Base-by-base conservation (phyloP, 2,888 invertebrate genomes). In the Lagria hirta region DNA sequence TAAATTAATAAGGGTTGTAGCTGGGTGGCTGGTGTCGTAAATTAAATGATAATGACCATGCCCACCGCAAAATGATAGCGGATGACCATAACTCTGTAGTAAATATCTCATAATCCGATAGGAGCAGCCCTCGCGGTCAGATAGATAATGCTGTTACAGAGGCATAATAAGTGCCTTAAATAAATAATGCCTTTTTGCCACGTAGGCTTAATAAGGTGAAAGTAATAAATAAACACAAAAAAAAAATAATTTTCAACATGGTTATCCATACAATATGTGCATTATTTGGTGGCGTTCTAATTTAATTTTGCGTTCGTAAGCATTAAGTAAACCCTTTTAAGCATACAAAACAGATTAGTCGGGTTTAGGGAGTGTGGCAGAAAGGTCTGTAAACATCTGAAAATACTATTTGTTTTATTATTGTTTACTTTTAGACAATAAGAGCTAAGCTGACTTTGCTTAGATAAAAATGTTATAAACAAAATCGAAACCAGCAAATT, bases 81-180 rank as follows among this genome's bases (percentile, higher is more conserved):
- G 61, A 60, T 57, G 62, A 61, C 60, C 62, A 60, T 64, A 61
- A 64, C 54, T 64, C 60, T 57, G 49, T 51, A 49, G 52, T 62
- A 60, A 64, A 64, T 62, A 60, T 62, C 58, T 57, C 55, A 51
- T 55, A 55, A 58, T 55, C 56, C 53, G 43, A 33, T 27, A 18
- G 27, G 15, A 15, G 28, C 49, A 38, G 49, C 43, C 37, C 42
- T 42, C 32, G 35, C 29, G 35, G 41, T 43, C 46, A 49, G 52
- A 51, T 52, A 53, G 55, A 55, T 53, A 55, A 54, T 54, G 44
- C 45, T 34, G 43, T 35, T 36, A 43, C 34, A 17, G 49, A 40
- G 36, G 12, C 34, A 23, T 29, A n/a, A n/a, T n/a, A n/a, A n/a
- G n/a, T n/a, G n/a, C n/a, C n/a, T n/a, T n/a, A n/a, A n/a, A n/a